Base-by-base conservation (phyloP, 2,797 vertebrate genomes). In the Hypotaenidia okinawae region DNA sequence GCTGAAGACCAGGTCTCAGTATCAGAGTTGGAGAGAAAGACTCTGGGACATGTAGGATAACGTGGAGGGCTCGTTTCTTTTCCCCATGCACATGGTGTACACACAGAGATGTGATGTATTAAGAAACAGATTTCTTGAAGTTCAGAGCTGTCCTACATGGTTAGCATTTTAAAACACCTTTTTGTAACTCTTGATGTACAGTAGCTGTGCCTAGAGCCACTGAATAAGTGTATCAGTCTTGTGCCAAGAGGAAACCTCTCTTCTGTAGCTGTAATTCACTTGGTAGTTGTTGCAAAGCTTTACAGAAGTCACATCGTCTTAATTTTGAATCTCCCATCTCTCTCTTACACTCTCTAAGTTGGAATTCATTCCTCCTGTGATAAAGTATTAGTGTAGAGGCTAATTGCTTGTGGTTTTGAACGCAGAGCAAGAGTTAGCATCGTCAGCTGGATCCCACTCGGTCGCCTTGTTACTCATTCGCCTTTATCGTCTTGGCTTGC, bases 141-240 rank as follows among this genome's bases (percentile, higher is more conserved):
- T 90, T 94, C 89, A 64, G 87, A 87, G 84, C 90, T 94, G 93
- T 94, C 85, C 83, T 84, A 4, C 47, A 83, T 94, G 85, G 37
- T 91, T 93, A 89, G 86, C 68, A 37, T 94, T 90, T 87, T 87
- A 62, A 94, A 91, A 59, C 95, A 58, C 74, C 79, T 57, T 85
- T 85, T 69, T 91, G 47, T 97, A 57, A 55, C 49, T 81, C n/a
- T 76, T 24, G 15, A 70, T 93, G 87, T 94, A 89, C 93, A 72
- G 12, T 84, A 96, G 95, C 70, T 89, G 85, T 95, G 95, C 93
- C 94, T 96, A 87, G 95, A 91, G 92, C 95, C 70, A 19, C 76
- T 64, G 28, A 76, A 49, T 84, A 67, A 89, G 84, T 19, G 1
- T 70, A 45, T 89, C 66, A 9, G 62, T 87, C 81, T 66, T 84